Conservation (phyloP, 2,888 invertebrate species). For the Graphium colonna region DNA sequence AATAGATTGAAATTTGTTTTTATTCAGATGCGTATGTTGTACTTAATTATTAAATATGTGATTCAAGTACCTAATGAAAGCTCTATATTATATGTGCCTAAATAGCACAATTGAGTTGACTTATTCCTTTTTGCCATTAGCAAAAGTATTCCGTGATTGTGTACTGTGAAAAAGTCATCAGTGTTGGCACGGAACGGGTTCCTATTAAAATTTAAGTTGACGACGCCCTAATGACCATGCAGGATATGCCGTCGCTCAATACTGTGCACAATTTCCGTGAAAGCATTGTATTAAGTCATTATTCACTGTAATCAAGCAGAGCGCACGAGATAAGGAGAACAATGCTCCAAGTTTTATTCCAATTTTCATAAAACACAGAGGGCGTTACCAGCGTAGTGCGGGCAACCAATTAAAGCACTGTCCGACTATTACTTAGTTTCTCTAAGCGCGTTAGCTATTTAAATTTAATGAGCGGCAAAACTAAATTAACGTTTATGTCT, state of each 20-base stretch:
- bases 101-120: not conserved
- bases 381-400: conserved; percentile 14
- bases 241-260: conserved; percentile 47
- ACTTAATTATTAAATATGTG: no score
- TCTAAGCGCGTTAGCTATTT: conserved; percentile 18
- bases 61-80: no score
- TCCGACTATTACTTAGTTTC: conserved; percentile 17
- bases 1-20: no score
- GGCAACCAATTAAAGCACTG: conserved; percentile 16
- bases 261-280: conserved; percentile 59
- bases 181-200: conserved; percentile 32
- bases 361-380: conserved; percentile 11
- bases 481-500: conserved; percentile 16
- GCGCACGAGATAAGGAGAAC: conserved; percentile 38
- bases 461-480: conserved; percentile 18
- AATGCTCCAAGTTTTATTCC: conserved; percentile 22
- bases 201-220: conserved; percentile 49
- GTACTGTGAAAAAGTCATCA: conserved; percentile 31
- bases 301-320: conserved; percentile 46
- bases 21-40: no score
- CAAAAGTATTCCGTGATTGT: conserved; percentile 26
- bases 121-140: not conserved
- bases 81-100: not conserved
- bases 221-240: conserved; percentile 56
- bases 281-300: conserved; percentile 72